A percentile compares a stretch with the other conserved stretches of the same genome.
phyloP scores from a whole-genome alignment of 2,888 invertebrate genomes.

The Macropis europaea region DNA sequence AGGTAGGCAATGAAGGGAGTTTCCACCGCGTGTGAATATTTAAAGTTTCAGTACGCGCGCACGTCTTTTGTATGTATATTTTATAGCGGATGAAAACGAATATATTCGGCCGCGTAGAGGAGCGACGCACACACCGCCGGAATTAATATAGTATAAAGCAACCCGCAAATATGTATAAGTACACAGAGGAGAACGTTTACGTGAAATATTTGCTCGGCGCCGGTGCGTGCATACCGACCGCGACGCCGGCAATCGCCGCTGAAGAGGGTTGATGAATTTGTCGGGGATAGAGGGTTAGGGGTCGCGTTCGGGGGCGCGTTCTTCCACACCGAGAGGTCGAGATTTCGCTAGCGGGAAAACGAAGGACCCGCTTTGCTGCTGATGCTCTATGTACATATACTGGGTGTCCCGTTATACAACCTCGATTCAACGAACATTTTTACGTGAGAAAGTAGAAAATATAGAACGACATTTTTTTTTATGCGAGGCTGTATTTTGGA shows the following conservation, averaged over 20 bases:
- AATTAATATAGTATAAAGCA: conserved; percentile 30
- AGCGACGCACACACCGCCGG: neutral
- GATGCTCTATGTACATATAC: no score
- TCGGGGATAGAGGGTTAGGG: conserved; percentile 25
- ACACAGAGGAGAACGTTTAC: conserved; percentile 6
- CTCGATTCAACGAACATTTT: no score
- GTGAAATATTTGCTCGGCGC: conserved; percentile 47
- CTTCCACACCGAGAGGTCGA: conserved; percentile 48
- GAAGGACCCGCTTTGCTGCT: conserved; percentile 30
- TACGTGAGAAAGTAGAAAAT: no score
- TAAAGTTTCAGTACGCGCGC: neutral
- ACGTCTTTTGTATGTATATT: neutral
- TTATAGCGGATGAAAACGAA: neutral
- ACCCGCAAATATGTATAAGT: conserved; percentile 15
- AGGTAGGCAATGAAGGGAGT: neutral
- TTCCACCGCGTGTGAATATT: neutral
- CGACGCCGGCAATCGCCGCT: conserved; percentile 45
- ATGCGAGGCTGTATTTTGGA: no score
- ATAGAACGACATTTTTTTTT: no score
- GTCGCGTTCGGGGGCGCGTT: conserved; percentile 35
- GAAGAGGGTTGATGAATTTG: conserved; percentile 58
- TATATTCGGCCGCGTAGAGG: neutral
- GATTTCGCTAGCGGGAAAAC: conserved; percentile 52
- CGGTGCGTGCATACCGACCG: conserved; percentile 34
- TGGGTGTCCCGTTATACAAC: no score